Evolutionary conservation across 2,888 invertebrate species (phyloP).

Genomic region (Drosophila testacea): DNA sequence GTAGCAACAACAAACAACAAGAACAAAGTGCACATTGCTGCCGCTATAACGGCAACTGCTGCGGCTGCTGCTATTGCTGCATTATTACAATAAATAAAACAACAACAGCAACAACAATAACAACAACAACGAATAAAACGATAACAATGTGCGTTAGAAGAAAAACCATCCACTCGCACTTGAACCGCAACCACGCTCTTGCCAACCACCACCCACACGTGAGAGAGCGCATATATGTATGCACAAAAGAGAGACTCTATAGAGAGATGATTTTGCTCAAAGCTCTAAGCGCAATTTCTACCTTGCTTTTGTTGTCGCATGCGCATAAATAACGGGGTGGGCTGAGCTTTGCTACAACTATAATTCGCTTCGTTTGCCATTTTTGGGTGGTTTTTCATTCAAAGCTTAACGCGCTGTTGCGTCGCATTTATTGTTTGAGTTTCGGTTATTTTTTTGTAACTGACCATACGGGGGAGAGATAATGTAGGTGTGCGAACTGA

Average conservation of each 20-base stretch:
- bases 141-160: constrained; percentile 33
- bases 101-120: constrained; percentile 46
- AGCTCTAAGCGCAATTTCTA: constrained; percentile 42
- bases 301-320: constrained; percentile 46
- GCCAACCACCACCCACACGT: constrained; percentile 52
- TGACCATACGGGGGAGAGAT: constrained; percentile 50
- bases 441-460: constrained; percentile 42
- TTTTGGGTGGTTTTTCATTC: constrained; percentile 66
- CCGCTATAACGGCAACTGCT: constrained; percentile 42
- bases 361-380: constrained; percentile 56
- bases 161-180: constrained; percentile 50
- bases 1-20: constrained; percentile 62
- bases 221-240: not conserved
- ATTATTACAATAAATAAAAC: constrained; percentile 63
- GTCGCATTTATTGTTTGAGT: constrained; percentile 52
- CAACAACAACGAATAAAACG: constrained; percentile 23
- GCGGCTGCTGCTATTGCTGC: constrained; percentile 50
- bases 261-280: constrained; percentile 23
- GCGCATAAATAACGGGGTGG: constrained; percentile 54
- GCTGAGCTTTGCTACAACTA: constrained; percentile 37
- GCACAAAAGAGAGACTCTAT: constrained; percentile 6
- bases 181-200: constrained; percentile 25
- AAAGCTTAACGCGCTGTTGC: constrained; percentile 68
- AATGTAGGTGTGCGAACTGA: constrained; percentile 20
- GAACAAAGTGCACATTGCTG: constrained; percentile 75